phyloP scores from a whole-genome alignment of 2,797 vertebrate species.

The Chanos chanos region DNA sequence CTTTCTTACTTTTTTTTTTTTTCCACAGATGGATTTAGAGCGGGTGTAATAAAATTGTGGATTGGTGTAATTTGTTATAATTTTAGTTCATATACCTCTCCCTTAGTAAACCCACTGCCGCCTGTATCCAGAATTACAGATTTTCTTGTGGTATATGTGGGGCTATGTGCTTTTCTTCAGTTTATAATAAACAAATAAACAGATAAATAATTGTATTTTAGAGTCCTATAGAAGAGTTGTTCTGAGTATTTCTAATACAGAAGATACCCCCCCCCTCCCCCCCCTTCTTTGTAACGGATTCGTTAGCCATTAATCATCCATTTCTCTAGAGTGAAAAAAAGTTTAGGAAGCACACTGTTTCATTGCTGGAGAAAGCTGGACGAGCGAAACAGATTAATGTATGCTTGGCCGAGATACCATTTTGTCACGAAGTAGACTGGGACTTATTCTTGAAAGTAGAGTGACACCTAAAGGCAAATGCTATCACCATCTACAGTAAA shows the following conservation, averaged over 20 bases:
- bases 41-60: constrained; percentile 44
- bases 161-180: no score
- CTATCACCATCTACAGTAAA: constrained; percentile 56
- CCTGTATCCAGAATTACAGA: neutral
- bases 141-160: no score
- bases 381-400: constrained; percentile 56
- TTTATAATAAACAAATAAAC: no score
- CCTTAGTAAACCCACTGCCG: no score
- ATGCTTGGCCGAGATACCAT: constrained; percentile 65
- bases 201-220: no score
- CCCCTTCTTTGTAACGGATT: no score
- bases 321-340: constrained; percentile 51
- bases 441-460: constrained; percentile 89
- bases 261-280: no score
- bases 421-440: constrained; percentile 51
- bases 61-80: constrained; percentile 51
- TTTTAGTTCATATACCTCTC: constrained; percentile 39
- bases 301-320: constrained; percentile 64
- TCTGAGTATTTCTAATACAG: no score
- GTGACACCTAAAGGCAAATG: constrained; percentile 98
- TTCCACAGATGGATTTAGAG: constrained; percentile 46
- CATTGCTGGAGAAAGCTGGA: constrained; percentile 50
- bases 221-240: no score
- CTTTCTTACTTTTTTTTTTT: constrained; percentile 40
- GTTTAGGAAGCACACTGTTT: constrained; percentile 57